These are phyloP conservation scores for Petrolisthes manimaculis DNA, from an alignment of 2,888 invertebrate species.

Conservation along the genomic window DNA sequence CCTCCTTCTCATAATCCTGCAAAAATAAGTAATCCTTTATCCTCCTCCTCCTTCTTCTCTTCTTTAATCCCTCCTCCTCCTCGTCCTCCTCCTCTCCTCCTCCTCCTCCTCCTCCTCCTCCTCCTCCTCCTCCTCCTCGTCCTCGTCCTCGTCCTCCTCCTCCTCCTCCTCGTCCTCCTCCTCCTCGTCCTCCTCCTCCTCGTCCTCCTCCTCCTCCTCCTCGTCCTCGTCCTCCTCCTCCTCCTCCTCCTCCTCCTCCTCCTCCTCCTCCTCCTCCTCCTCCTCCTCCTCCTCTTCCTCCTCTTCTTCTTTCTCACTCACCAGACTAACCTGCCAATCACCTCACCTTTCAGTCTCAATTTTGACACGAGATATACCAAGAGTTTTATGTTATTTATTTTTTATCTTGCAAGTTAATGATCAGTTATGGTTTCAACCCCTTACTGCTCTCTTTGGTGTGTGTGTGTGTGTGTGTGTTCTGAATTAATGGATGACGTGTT, in stretches of 20 bases:
- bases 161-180: not conserved
- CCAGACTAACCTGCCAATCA: no score
- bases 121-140: constrained; percentile 5
- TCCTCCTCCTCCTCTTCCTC: not conserved
- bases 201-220: not conserved
- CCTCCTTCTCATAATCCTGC: no score
- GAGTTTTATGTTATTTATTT: no score
- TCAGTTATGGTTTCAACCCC: no score
- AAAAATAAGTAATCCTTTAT: no score
- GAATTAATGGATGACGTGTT: no score
- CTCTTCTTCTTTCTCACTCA: not conserved
- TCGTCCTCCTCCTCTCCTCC: not conserved
- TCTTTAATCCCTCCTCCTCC: not conserved
- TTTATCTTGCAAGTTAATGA: no score
- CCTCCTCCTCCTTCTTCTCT: not conserved
- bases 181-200: not conserved
- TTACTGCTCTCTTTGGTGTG: no score
- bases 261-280: not conserved
- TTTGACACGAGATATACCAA: no score
- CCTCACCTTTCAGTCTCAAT: no score
- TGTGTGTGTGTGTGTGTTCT: no score
- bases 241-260: not conserved
- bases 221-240: not conserved
- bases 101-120: not conserved
- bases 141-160: not conserved